Evolutionary conservation across 2,888 invertebrate species (phyloP), one percentile per base, ranked within the genome.

Genomic region (Nemapogon koenigi): DNA sequence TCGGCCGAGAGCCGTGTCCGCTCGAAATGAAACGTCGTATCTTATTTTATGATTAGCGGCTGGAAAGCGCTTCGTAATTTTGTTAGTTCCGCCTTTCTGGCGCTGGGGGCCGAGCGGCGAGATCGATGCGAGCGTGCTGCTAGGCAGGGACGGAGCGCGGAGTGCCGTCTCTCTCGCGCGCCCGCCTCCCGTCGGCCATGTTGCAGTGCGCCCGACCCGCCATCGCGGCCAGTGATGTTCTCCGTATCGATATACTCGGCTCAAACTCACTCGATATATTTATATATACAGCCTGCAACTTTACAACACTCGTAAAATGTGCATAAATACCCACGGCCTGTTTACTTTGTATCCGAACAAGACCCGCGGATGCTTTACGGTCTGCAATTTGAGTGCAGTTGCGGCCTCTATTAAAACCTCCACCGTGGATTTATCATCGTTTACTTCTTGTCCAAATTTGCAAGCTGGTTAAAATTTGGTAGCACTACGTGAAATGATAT

Each of bases 31-130:
- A 78, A 78, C 78, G 78, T 76, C 78, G 78, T 78, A 76, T 78
- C 78, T 78, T 78, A 78, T 78, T 76, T 76, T 76, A 76, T 78
- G 78, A 78, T 78, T 78, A 78, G 78, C 76, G 78, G 78, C 78
- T 73, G 73, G 76, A 76, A 75, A 76, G 76, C 76, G 75, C 78
- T 76, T 72, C 75, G 78, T 78, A 76, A 78, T 78, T 76, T 76
- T 76, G 78, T 78, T 78, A 76, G 78, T 78, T 78, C 78, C 78
- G 78, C 78, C 78, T 76, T 78, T 78, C 75, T 76, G 78, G 75
- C 75, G 76, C 78, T 75, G 73, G 76, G 73, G 76, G 63, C 62
- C 38, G 28, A 15, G 39, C 39, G 36, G 26, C 18, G 43, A 75
- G 78, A 78, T 78, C 78, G 78, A 78, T 78, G 78, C 76, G 64